Evolutionary conservation across 2,888 invertebrate species (phyloP), one percentile per base, ranked within the genome.

Genomic region (Ornithoptera priamus): DNA sequence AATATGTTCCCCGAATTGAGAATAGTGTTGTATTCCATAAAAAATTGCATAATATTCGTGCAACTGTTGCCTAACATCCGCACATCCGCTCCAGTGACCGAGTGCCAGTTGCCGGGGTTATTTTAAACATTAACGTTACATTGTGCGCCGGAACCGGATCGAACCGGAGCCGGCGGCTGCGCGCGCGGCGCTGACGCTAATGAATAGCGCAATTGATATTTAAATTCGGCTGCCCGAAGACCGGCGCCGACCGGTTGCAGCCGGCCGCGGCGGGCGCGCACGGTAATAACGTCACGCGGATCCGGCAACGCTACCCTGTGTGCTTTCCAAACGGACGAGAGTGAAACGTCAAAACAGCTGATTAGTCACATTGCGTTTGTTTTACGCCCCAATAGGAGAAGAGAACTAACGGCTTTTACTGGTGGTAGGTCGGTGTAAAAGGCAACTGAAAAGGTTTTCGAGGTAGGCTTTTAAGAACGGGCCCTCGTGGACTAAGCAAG

Each of bases 171-270:
- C 50, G 62, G 62, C 20, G 2, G 18, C 24, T 7, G 46, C 1
- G 1, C 64, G 58, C 8, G 15, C 58, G 18, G 30, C 20, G 50
- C 17, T 10, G 12, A n/a, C 39, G 36, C 53, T 68, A 68, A 68
- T 68, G 61, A 61, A 62, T 63, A 67, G 62, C 24, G 58, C 62
- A 62, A 62, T 68, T 62, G 57, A 63, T 50, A 46, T 50, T 42
- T 62, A 68, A 46, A 63, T 68, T 68, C 62, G 68, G 68, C 46
- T 57, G 46, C 46, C 24, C 17, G 58, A 46, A 30, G 18, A 58
- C 58, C 62, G 58, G 46, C 2, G 6, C 8, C 7, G 18, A 62
- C 50, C 58, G 62, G 62, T 46, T 50, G 10, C 8, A 50, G 50
- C 58, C 22, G 50, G 62, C 62, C 18, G 5, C 30, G 1, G 1